phyloP scores from a whole-genome alignment of 2,113 vertebrate genomes.

The Leucoraja erinaceus region DNA sequence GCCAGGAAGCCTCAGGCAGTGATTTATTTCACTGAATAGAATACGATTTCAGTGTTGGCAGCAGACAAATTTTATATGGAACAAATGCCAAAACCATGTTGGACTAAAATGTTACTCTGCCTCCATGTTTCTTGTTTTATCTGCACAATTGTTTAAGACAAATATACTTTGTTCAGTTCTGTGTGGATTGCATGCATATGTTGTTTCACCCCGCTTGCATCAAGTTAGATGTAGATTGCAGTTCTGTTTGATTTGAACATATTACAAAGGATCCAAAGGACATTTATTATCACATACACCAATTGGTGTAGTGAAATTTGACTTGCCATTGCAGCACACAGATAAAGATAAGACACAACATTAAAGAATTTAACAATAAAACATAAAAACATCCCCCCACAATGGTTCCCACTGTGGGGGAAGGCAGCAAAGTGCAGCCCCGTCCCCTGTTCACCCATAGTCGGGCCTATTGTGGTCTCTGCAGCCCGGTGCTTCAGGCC shows the following conservation, averaged over 20 bases:
- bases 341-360: too few species aligned
- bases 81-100: background rate
- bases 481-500: too few species aligned
- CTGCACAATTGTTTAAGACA: background rate
- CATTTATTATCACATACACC: too few species aligned
- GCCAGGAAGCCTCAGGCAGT: slow-evolving; percentile 4
- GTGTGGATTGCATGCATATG: background rate
- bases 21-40: background rate
- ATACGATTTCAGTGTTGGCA: slow-evolving; percentile 22
- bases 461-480: too few species aligned
- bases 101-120: background rate
- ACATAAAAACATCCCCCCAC: too few species aligned
- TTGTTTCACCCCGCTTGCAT: background rate
- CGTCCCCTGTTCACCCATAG: too few species aligned
- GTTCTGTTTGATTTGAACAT: background rate
- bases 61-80: background rate
- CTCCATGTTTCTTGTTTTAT: background rate
- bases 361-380: too few species aligned
- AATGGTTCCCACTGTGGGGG: too few species aligned
- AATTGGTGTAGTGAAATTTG: too few species aligned
- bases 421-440: too few species aligned
- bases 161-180: background rate
- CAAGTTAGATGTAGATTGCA: background rate
- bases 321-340: too few species aligned
- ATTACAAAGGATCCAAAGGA: too few species aligned